These are phyloP conservation scores for Silurus meridionalis DNA, from an alignment of 2,113 vertebrate species.

Conservation along the genomic window DNA sequence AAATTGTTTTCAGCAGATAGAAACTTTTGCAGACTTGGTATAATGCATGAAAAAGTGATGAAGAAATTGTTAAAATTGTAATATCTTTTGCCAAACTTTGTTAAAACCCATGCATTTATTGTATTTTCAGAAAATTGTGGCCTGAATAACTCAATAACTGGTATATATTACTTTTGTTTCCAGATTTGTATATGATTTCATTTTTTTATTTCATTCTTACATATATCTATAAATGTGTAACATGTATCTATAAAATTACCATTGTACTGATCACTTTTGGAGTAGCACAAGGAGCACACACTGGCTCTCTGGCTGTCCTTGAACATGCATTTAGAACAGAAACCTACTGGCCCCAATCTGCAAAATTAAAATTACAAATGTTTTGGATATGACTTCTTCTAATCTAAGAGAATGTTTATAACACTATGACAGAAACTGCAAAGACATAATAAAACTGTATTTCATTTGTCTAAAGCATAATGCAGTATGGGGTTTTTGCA, in stretches of 20 bases:
- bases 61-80: not conserved
- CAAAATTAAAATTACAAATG: conserved; percentile 11
- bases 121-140: not conserved
- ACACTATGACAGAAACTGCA: not conserved
- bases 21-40: conserved; percentile 21
- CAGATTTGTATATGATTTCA: not conserved
- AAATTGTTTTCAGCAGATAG: conserved; percentile 20
- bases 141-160: not conserved
- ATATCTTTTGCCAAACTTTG: not conserved
- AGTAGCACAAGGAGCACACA: not conserved
- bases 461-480: conserved; percentile 10
- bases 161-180: not conserved
- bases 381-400: conserved; percentile 3
- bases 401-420: conserved; percentile 16
- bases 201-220: not conserved
- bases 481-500: conserved; percentile 31
- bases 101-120: conserved; percentile 4
- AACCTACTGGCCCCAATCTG: not conserved
- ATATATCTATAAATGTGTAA: too few species aligned
- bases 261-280: not conserved
- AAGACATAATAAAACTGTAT: conserved; percentile 18
- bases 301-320: not conserved
- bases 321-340: not conserved
- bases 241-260: not conserved
- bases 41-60: not conserved